Conservation (phyloP, 2,888 invertebrate species). For the Monoplex corrugatus region DNA sequence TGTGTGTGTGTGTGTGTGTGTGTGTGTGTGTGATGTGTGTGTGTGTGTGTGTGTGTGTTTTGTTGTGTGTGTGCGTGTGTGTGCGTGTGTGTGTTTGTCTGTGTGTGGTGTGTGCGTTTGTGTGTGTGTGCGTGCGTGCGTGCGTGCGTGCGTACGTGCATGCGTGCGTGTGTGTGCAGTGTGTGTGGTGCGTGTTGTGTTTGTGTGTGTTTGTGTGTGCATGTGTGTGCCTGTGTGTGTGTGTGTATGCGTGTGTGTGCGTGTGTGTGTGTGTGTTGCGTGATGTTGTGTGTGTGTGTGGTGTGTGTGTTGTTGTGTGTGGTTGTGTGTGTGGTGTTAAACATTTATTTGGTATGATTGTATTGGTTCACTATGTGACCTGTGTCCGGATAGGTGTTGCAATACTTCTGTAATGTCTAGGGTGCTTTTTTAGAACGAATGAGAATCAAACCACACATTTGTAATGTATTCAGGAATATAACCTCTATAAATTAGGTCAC, state of each 20-base stretch:
- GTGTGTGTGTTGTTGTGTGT: neutral
- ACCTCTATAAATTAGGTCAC: too few species aligned
- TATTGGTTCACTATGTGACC: neutral
- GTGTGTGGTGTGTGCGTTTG: neutral
- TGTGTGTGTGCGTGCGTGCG: neutral
- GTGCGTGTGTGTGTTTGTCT: neutral
- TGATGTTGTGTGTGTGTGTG: neutral
- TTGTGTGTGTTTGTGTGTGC: neutral
- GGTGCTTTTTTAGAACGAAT: too few species aligned
- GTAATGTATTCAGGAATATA: too few species aligned
- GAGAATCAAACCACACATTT: too few species aligned
- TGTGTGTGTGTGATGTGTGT: neutral
- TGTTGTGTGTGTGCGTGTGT: neutral
- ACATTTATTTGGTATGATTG: neutral
- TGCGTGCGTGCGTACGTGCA: neutral
- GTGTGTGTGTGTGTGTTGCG: neutral
- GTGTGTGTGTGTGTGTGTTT: neutral
- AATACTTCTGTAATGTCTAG: too few species aligned
- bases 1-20: neutral
- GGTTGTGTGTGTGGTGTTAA: neutral
- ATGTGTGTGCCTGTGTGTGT: constrained; percentile 5
- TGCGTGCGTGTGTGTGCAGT: neutral
- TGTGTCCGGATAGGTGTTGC: too few species aligned
- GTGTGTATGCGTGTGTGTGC: neutral
- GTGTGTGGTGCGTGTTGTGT: neutral